Evolutionary conservation across 2,888 invertebrate genomes (phyloP).

Genomic region (Campaea margaritaria): DNA sequence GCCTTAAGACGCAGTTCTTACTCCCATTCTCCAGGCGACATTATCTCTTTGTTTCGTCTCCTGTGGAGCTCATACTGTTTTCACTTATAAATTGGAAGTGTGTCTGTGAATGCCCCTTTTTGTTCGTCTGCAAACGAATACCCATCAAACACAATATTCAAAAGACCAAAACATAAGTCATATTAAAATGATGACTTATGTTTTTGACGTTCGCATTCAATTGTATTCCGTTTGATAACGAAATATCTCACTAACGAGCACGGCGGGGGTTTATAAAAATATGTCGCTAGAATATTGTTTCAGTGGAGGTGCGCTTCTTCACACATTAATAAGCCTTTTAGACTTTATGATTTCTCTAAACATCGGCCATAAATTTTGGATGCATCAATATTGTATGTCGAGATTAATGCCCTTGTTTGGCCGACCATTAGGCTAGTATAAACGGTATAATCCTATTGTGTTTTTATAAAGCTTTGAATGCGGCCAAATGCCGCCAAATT

Average conservation of each 20-base stretch:
- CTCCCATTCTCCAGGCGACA: too few species aligned
- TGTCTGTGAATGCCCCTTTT: conserved; percentile 60
- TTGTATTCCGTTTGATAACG: conserved; percentile 78
- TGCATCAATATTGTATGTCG: conserved; percentile 79
- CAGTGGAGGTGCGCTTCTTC: conserved; percentile 77
- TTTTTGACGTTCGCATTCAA: conserved; percentile 80
- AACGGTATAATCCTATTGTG: conserved; percentile 81
- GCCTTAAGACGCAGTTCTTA: too few species aligned
- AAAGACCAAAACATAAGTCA: conserved; percentile 49
- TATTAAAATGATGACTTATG: conserved; percentile 76
- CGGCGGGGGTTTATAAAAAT: conserved; percentile 73
- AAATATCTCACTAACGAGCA: conserved; percentile 80
- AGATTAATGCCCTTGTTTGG: conserved; percentile 84
- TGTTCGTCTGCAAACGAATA: conserved; percentile 51
- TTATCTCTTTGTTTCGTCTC: too few species aligned
- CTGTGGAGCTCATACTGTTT: neutral
- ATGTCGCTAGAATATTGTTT: conserved; percentile 66
- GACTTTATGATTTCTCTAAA: conserved; percentile 77
- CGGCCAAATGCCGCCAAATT: conserved; percentile 70
- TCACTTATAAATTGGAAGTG: conserved; percentile 44
- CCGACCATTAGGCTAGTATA: conserved; percentile 80
- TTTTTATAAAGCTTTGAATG: conserved; percentile 71
- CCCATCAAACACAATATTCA: conserved; percentile 55
- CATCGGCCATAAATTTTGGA: conserved; percentile 78
- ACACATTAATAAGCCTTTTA: conserved; percentile 82